A percentile compares a stretch with the other conserved stretches of the same genome.
Evolutionary conservation across 2,113 vertebrate species (phyloP).

Genomic region (Megaleporinus macrocephalus): DNA sequence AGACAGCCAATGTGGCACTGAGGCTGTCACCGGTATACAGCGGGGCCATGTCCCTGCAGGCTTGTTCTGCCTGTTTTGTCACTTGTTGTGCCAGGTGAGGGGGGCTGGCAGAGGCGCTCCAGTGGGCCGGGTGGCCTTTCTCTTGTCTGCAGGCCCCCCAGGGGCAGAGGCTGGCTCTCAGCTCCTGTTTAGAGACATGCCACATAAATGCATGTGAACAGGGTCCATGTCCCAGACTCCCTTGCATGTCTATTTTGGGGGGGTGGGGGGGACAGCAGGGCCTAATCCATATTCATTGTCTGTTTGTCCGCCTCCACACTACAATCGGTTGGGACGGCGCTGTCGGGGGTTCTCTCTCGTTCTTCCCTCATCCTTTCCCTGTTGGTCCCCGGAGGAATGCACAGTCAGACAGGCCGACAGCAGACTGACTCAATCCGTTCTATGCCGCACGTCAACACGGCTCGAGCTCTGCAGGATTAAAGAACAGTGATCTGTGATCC

Average conservation of each 20-base stretch:
- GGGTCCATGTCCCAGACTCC: constrained; percentile 25
- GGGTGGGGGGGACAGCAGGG: constrained; percentile 1
- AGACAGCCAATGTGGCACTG: constrained; percentile 16
- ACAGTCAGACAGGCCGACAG: constrained; percentile 3
- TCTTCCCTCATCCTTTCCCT: constrained; percentile 3
- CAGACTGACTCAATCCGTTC: constrained; percentile 29
- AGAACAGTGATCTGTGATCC: constrained; percentile 13
- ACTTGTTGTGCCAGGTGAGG: constrained; percentile 49
- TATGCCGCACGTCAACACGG: constrained; percentile 31
- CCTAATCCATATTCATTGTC: constrained; percentile 60
- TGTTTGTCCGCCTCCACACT: constrained; percentile 29
- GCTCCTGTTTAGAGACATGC: constrained; percentile 49
- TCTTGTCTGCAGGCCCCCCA: constrained; percentile 24
- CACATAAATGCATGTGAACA: constrained; percentile 55
- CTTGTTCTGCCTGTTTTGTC: constrained; percentile 41
- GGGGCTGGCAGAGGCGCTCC: constrained; percentile 1
- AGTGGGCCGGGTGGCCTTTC: constrained; percentile 32
- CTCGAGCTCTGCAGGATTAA: constrained; percentile 20
- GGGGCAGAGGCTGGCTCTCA: constrained; percentile 41
- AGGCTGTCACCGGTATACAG: neutral
- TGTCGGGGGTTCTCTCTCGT: constrained; percentile 17
- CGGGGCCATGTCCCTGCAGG: neutral
- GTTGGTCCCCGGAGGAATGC: constrained; percentile 2
- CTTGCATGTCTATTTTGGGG: constrained; percentile 6
- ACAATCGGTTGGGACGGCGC: neutral